Base-by-base conservation (phyloP, 2,888 invertebrate species). In the Tryphoninae sp. region DNA sequence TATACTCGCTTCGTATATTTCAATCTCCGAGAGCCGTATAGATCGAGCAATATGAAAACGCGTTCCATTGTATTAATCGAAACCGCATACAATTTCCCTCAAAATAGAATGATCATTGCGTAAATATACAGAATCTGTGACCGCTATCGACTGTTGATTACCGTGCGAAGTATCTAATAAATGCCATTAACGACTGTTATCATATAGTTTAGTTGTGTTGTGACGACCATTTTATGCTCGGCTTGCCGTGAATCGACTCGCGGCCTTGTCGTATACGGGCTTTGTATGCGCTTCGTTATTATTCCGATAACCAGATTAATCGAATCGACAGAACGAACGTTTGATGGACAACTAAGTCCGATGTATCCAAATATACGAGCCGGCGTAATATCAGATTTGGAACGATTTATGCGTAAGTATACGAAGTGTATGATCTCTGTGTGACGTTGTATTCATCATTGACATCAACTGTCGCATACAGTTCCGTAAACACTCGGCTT, bases 61-160 rank as follows among this genome's bases (percentile, higher is more conserved):
- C 55, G 22, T 58, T 45, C 26, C 55, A 45, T 62, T 51, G 23
- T 13, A 33, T 42, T 42, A 40, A 22, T 51, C 45, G 55, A 55
- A 77, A 55, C 62, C 67, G 67, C 73, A 59, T 62, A 78, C 42
- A 42, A 40, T 67, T 67, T 16, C 59, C 61, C 53, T 4, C 13
- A 23, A 55, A 67, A 49, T 55, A 26, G 69, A 71, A 71, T 69
- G 61, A 77, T 78, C 67, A 61, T 67, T 51, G 19, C 19, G 55
- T 26, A 55, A 53, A 40, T 13, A 13, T 40, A 13, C 55, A 22
- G 51, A 0, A 40, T 16, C 19, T 42, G 9, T 9, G 42, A 16
- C 42, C 11, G n/a, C 11, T 45, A 16, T 42, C 42, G 16, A 64
- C 13, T 51, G 23, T 11, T 8, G 19, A 19, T n/a, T 58, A 33